A percentile compares a stretch with the other conserved stretches of the same genome.
Conservation (phyloP, 92 coral and sea anemone species). For the Actinostola sp. region DNA sequence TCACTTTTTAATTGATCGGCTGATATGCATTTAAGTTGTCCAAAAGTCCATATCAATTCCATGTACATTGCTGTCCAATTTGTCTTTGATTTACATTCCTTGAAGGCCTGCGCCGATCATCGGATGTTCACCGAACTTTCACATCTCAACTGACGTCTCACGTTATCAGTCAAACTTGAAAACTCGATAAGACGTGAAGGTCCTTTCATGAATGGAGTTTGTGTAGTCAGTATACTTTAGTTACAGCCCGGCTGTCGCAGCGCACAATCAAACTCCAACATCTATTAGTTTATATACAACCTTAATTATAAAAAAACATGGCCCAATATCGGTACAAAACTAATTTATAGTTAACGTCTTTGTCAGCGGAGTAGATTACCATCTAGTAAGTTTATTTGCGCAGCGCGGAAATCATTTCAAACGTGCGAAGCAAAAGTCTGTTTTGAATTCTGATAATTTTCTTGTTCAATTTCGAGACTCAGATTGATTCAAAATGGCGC, state of each 20-base stretch:
- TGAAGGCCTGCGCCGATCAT: background rate
- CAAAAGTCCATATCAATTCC: too few relatives aligned
- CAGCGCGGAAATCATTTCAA: background rate
- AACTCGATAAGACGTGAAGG: background rate
- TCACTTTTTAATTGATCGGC: slow-evolving; percentile 4
- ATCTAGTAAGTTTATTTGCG: background rate
- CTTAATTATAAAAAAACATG: slow-evolving; percentile 6
- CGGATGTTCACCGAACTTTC: background rate
- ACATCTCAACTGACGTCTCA: background rate
- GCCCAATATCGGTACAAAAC: background rate
- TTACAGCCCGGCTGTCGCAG: background rate
- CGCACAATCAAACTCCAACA: background rate
- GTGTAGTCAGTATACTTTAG: background rate
- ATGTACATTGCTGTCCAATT: background rate
- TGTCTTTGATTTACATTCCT: background rate
- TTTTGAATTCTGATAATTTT: background rate
- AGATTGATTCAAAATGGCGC: background rate
- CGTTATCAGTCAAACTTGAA: background rate
- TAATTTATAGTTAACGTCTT: background rate
- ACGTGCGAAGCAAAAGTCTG: background rate
- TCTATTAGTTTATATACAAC: slow-evolving; percentile 12
- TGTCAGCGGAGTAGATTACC: background rate
- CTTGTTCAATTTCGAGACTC: background rate
- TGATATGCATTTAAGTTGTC: too few relatives aligned
- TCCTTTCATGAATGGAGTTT: background rate